Evolutionary conservation across 2,113 vertebrate species (phyloP), one percentile per base, ranked within the genome.

Genomic region (Illadopsis cleaveri): DNA sequence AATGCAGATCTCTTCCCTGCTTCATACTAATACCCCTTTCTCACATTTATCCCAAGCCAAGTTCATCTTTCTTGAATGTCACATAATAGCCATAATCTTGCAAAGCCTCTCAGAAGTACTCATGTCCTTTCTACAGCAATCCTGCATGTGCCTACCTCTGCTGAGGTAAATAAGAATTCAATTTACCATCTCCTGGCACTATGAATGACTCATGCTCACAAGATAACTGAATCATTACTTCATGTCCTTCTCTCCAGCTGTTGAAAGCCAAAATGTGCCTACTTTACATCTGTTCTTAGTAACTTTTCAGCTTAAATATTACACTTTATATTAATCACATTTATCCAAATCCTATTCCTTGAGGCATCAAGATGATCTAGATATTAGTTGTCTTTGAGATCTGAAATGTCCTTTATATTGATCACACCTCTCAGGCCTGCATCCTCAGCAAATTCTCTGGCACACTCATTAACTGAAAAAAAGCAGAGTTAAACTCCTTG

Each of bases 171-270:
- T 1, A 71, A 77, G 80, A 79, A 92, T 60, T 33, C 22, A 90
- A 90, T 82, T 66, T 72, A 60, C 40, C 12, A 27, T 62, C 53
- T 88, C 23, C 44, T 51, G 44, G 44, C 33, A 47, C 57, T 79
- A 25, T 60, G 44, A 72, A 64, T 94, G 86, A 90, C 65, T 96
- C 78, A 94, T 72, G 37, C 31, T 94, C 93, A 92, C 66, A 90
- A 76, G 93, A 88, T 88, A 93, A 93, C 75, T 94, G 93, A 96
- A 79, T 96, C 94, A 93, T 44, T 93, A 7, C 12, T 79, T 87
- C 75, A 51, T 66, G 24, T 79, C 82, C 85, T 93, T 84, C 65
- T 75, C 71, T 82, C 85, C 91, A 93, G 89, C 89, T 94, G 94
- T 47, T 90, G 53, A 92, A 96, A 93, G 53, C 79, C 86, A 82